Evolutionary conservation across 2,888 invertebrate species (phyloP).

Genomic region (Biston betularia): DNA sequence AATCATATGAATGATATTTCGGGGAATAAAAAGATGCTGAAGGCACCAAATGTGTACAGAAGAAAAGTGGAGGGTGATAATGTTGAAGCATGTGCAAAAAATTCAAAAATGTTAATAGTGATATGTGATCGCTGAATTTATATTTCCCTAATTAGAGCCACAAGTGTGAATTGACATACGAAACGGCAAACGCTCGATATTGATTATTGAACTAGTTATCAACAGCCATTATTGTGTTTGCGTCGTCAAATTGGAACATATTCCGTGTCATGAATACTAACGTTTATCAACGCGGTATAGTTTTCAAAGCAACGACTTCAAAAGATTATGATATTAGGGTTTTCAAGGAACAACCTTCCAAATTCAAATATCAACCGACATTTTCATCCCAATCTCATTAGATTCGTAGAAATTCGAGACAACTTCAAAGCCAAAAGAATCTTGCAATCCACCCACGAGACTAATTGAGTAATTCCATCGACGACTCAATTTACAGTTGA

Average conservation of each 20-base stretch:
- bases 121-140: neutral
- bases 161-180: conserved; percentile 25
- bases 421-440: conserved; percentile 44
- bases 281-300: neutral
- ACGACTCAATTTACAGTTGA: conserved; percentile 56
- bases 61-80: no score
- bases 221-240: conserved; percentile 10
- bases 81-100: neutral
- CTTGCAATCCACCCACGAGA: conserved; percentile 41
- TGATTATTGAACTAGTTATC: conserved; percentile 25
- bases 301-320: neutral
- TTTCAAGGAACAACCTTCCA: conserved; percentile 11
- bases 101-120: no score
- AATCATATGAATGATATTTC: neutral
- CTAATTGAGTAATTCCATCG: conserved; percentile 59
- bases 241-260: neutral
- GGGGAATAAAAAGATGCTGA: no score
- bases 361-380: conserved; percentile 14
- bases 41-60: no score
- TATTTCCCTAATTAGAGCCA: neutral
- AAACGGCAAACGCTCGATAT: conserved; percentile 24
- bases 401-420: conserved; percentile 27
- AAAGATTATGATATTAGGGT: neutral
- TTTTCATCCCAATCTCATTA: conserved; percentile 22
- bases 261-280: neutral